Conservation (phyloP, 2,797 vertebrate genomes). For the Enteromius radiatus region DNA sequence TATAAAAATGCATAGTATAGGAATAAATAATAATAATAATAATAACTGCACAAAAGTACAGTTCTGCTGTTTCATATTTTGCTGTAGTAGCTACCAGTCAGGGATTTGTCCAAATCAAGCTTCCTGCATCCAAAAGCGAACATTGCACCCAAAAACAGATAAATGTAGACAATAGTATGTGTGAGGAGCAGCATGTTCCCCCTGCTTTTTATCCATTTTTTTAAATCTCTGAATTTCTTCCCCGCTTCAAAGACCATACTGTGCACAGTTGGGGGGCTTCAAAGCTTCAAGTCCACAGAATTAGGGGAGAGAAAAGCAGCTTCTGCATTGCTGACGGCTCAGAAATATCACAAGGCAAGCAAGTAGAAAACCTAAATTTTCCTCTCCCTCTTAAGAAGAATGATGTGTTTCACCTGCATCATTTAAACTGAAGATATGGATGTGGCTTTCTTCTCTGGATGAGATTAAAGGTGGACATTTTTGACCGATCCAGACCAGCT, state of each 20-base stretch:
- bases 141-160: constrained; percentile 56
- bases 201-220: constrained; percentile 72
- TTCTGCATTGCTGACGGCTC: constrained; percentile 84
- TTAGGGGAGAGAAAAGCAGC: constrained; percentile 82
- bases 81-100: constrained; percentile 4
- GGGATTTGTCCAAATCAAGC: constrained; percentile 46
- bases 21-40: not conserved
- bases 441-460: constrained; percentile 54
- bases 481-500: constrained; percentile 56
- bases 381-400: constrained; percentile 67
- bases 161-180: constrained; percentile 61
- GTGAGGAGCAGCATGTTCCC: constrained; percentile 65
- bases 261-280: constrained; percentile 86
- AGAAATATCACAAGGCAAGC: constrained; percentile 76
- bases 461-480: constrained; percentile 55
- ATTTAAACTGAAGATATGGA: constrained; percentile 57
- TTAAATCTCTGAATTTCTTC: constrained; percentile 79
- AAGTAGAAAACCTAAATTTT: constrained; percentile 62
- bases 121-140: constrained; percentile 47
- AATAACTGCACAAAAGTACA: not conserved
- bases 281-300: constrained; percentile 85
- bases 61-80: constrained; percentile 15
- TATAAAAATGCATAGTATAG: not conserved
- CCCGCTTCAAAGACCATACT: constrained; percentile 81
- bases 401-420: constrained; percentile 69